These are phyloP conservation scores for Ivindomyrus marchei DNA, from an alignment of 2,113 vertebrate genomes.

Conservation along the genomic window DNA sequence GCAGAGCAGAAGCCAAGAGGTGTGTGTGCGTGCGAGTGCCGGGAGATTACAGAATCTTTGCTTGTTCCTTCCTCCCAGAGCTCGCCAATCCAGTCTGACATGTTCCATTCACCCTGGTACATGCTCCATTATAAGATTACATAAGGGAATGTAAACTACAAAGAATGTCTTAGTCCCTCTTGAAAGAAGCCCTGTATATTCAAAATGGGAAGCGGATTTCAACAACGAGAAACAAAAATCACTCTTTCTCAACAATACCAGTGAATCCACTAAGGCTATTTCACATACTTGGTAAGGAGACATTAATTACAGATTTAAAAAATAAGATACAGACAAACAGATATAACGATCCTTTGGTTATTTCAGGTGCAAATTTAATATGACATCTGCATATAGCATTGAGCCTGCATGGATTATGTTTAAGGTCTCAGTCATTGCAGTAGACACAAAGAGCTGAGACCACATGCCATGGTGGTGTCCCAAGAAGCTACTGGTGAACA, in stretches of 20 bases:
- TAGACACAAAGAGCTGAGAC: background rate
- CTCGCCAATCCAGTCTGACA: conserved; percentile 57
- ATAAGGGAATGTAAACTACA: conserved; percentile 59
- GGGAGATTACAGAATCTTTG: conserved; percentile 38
- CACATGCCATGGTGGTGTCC: background rate
- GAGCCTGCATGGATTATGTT: background rate
- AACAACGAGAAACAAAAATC: conserved; percentile 50
- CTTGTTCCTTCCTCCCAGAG: conserved; percentile 42
- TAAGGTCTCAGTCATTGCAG: background rate
- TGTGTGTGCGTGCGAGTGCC: conserved; percentile 25
- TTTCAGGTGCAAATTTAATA: background rate
- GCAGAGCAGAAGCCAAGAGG: background rate
- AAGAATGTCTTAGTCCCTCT: conserved; percentile 38
- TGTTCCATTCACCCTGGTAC: conserved; percentile 48
- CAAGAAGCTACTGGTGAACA: background rate
- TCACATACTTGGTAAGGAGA: background rate
- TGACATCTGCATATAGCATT: background rate
- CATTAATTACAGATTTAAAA: background rate
- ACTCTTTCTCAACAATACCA: conserved; percentile 35
- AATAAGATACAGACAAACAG: background rate
- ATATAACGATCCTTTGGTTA: background rate
- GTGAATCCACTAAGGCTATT: conserved; percentile 39
- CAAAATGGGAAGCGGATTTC: conserved; percentile 38
- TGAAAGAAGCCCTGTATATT: conserved; percentile 26
- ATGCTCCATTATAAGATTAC: conserved; percentile 47